phyloP scores from a whole-genome alignment of 30 jellyfish, hydroid and myxozoan species.

The Catostylus mosaicus region DNA sequence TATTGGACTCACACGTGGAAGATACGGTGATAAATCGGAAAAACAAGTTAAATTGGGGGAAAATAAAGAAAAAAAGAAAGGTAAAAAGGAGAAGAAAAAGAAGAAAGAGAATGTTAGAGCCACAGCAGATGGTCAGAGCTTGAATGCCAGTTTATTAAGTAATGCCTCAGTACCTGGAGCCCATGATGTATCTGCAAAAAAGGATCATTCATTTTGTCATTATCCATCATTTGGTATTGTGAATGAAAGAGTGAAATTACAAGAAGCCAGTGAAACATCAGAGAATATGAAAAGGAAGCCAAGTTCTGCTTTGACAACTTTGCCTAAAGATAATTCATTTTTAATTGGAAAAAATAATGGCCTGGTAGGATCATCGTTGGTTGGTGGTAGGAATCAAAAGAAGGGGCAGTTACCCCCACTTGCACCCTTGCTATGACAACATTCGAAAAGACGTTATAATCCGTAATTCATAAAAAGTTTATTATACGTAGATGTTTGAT shows the following conservation, averaged over 20 bases:
- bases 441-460: no score
- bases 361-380: neutral
- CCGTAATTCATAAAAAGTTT: no score
- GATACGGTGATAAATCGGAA: neutral
- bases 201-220: slow-evolving; percentile 3
- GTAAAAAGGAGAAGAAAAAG: neutral
- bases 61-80: neutral
- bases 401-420: slow-evolving; percentile 8
- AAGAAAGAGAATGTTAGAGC: neutral
- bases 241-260: neutral
- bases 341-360: slow-evolving; percentile 1
- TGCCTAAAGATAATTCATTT: slow-evolving; percentile 5
- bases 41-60: neutral
- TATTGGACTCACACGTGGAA: neutral
- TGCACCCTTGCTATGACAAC: neutral
- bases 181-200: neutral
- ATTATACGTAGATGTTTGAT: no score
- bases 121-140: neutral
- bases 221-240: slow-evolving; percentile 15
- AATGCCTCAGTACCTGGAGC: neutral
- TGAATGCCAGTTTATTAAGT: neutral
- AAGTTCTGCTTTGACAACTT: neutral
- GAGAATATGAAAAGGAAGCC: neutral
- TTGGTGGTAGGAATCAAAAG: slow-evolving; percentile 2
- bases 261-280: neutral